These are phyloP conservation scores for Lucinisca nassula DNA, from an alignment of 2,888 invertebrate species.

Conservation along the genomic window DNA sequence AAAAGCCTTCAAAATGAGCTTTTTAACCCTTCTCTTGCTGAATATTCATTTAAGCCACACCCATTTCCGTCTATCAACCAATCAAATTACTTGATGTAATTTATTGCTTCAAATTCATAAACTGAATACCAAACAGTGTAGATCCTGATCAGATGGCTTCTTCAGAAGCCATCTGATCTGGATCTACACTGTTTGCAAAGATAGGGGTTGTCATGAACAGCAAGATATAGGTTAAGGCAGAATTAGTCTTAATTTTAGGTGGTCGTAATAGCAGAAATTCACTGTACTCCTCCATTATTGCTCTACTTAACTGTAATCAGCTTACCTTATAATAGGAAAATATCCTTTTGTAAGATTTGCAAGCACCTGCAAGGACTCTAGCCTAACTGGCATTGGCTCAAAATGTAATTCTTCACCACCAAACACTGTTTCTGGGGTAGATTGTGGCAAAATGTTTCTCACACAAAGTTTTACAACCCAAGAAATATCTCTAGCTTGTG, in stretches of 20 bases:
- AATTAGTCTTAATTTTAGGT: too few relatives aligned
- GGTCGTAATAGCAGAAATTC: too few relatives aligned
- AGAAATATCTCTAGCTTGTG: conserved; percentile 77
- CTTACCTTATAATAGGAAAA: conserved; percentile 87
- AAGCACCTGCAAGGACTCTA: conserved; percentile 93
- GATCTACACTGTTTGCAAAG: background rate
- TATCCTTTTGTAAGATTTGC: conserved; percentile 87
- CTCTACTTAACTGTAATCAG: background rate
- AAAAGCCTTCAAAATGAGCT: too few relatives aligned
- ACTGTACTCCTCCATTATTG: background rate
- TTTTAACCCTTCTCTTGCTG: too few relatives aligned
- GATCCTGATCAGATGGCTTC: background rate
- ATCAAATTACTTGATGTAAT: too few relatives aligned
- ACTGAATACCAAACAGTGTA: background rate
- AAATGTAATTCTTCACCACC: conserved; percentile 53
- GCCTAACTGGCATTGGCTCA: conserved; percentile 91
- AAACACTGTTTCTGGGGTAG: conserved; percentile 27
- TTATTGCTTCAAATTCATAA: too few relatives aligned
- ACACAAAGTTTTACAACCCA: conserved; percentile 87
- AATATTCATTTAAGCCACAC: too few relatives aligned
- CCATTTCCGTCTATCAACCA: too few relatives aligned
- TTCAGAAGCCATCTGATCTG: too few relatives aligned
- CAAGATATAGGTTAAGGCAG: too few relatives aligned
- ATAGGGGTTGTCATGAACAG: too few relatives aligned
- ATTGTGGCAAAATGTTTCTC: conserved; percentile 82